Base-by-base conservation (phyloP, 2,113 vertebrate species). In the Ptyas mucosa region DNA sequence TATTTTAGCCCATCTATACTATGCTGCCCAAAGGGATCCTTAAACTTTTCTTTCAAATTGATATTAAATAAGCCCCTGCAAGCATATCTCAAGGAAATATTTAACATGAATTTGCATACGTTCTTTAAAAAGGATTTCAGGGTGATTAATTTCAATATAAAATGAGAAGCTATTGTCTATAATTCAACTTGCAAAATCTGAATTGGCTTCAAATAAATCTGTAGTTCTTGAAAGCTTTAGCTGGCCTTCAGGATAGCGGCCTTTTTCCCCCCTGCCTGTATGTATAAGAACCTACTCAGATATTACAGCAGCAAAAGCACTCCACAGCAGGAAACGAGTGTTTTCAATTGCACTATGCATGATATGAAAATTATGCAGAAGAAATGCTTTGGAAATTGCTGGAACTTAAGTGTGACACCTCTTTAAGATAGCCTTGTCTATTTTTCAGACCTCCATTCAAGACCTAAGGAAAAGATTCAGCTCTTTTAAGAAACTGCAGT, bases 21-120 rank as follows among this genome's bases (percentile, higher is more conserved):
- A 55, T 93, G 95, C 94, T 92, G 93, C 91, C 87, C 54, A 95
- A 96, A 96, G 75, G 89, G 46, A 95, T 95, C 94, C 94, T 96
- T 96, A 94, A 96, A 94, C 92, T 96, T 93, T 95, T 43, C 94
- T 88, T 94, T 94, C 93, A 96, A 96, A 86, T 87, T 53, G 81
- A 64, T 92, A 89, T 95, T 95, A 92, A 93, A 93, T 91, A 34
- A 94, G 34, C 0, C 20, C 90, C 24, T 61, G 92, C 3, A 95
- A 94, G 93, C 52, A 92, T 85, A 93, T 49, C 39, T 86, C 15
- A 53, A 92, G 90, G 86, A 90, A 93, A 93, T 52, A 14, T 5
- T 95, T 95, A 94, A 20, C 8, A 81, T 95, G 90, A 92, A 94
- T 94, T 91, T 57, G 54, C 49, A 94, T 92, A 93, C 93, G 26